phyloP scores from a whole-genome alignment of 1,140 invertebrate genomes.

The Sycophaga agraensis region DNA sequence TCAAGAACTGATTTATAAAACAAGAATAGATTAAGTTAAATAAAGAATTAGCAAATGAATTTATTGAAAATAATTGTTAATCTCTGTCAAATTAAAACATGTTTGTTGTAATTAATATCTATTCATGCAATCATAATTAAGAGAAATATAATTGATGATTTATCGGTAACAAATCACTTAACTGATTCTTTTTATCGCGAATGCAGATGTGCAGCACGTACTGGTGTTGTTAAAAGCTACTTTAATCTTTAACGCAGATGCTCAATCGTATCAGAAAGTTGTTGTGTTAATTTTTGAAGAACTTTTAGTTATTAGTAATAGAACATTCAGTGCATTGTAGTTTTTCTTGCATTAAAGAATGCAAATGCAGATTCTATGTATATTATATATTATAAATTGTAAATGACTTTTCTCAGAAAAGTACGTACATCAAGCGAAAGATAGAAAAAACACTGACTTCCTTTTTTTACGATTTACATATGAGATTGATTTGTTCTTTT shows the following conservation, averaged over 20 bases:
- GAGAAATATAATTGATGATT: too few species aligned
- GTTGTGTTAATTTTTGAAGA: neutral
- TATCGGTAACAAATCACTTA: conserved; percentile 13
- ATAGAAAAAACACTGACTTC: conserved; percentile 25
- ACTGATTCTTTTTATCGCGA: conserved; percentile 6
- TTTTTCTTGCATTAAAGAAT: neutral
- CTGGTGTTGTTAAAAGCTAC: conserved; percentile 5
- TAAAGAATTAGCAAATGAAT: too few species aligned
- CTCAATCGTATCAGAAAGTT: neutral
- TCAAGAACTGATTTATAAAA: too few species aligned
- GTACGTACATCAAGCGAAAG: conserved; percentile 18
- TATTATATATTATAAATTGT: conserved; percentile 4
- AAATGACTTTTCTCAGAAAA: conserved; percentile 27
- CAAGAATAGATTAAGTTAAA: too few species aligned
- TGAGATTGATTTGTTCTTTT: neutral
- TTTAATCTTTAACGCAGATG: neutral
- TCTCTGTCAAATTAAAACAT: too few species aligned
- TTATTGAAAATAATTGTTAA: too few species aligned
- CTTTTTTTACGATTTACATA: conserved; percentile 8
- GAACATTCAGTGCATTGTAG: conserved; percentile 1
- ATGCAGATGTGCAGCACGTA: conserved; percentile 2
- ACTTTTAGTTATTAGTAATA: conserved; percentile 1
- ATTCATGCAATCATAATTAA: too few species aligned
- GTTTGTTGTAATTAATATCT: too few species aligned
- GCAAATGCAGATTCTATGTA: neutral